Evolutionary conservation across 2,888 invertebrate genomes (phyloP), one percentile per base, ranked within the genome.

Genomic region (Lochmaea crataegi): DNA sequence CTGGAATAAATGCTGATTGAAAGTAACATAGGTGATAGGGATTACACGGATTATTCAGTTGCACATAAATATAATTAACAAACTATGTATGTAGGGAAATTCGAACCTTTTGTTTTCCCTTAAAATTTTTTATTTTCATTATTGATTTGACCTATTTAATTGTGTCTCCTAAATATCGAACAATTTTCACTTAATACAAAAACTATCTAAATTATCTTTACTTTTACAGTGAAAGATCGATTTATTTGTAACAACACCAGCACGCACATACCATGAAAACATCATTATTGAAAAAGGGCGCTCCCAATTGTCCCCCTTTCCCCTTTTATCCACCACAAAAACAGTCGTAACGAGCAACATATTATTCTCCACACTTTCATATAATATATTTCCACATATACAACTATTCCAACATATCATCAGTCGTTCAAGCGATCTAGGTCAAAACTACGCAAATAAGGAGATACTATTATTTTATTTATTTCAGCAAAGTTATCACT

Each of bases 231-330:
- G 16, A 18, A 58, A 18, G 32, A 70, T 70, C 69, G 69, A 70
- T 70, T 42, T 64, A 57, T 42, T 70, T 61, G n/a, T 32, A 32
- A 22, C 58, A 18, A 53, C 38, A 16, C 7, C 10, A 69, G 26
- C 69, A 70, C 69, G 69, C 69, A 70, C 42, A 70, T 68, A 41
- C 57, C 56, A 42, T 64, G 9, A 56, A 63, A 70, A 64, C 42
- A 64, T 64, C 45, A 70, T 70, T 70, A 70, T 48, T 64, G 53
- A 68, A 61, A 61, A 69, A 63, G 51, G 69, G 16, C 69, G 56
- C 69, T 63, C 69, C 68, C 57, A 57, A 18, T 26, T n/a, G n/a
- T 16, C 18, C 18, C 51, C 32, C 16, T 32, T 58, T 2, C 14
- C 58, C 38, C 26, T 16, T n/a, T 58, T 61, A 2, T 16, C n/a